phyloP scores from a whole-genome alignment of 2,888 invertebrate species.

The Eustalomyia histrio region DNA sequence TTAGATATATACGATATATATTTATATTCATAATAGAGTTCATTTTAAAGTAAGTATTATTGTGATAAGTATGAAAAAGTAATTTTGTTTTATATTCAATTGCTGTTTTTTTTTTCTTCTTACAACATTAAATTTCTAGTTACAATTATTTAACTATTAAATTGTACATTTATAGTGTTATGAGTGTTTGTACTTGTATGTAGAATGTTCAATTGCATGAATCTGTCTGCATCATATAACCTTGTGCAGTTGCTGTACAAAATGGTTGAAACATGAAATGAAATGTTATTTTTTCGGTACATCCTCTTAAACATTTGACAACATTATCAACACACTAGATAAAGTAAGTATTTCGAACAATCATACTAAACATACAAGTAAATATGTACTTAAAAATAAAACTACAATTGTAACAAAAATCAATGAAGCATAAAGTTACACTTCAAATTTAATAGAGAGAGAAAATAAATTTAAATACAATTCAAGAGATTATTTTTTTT shows the following conservation, averaged over 20 bases:
- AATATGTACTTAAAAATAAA: not conserved
- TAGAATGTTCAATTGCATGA: not conserved
- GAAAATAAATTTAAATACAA: not conserved
- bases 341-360: not conserved
- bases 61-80: not conserved
- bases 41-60: not conserved
- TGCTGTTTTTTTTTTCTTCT: not conserved
- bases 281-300: not conserved
- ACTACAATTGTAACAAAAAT: not conserved
- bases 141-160: not conserved
- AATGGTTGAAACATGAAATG: not conserved
- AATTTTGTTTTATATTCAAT: not conserved
- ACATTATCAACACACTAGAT: not conserved
- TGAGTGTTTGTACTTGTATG: not conserved
- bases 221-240: not conserved
- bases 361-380: too few relatives aligned
- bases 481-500: too few relatives aligned
- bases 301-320: constrained; percentile 1
- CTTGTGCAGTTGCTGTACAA: not conserved
- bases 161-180: not conserved
- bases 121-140: not conserved
- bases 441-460: not conserved
- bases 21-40: too few relatives aligned
- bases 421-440: constrained; percentile 18
- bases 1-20: too few relatives aligned